Percentiles rank a stretch among this genome's conserved stretches.
Conservation (phyloP, 35 echinoderm and acorn worm species). For the Stichopus chloronotus region DNA sequence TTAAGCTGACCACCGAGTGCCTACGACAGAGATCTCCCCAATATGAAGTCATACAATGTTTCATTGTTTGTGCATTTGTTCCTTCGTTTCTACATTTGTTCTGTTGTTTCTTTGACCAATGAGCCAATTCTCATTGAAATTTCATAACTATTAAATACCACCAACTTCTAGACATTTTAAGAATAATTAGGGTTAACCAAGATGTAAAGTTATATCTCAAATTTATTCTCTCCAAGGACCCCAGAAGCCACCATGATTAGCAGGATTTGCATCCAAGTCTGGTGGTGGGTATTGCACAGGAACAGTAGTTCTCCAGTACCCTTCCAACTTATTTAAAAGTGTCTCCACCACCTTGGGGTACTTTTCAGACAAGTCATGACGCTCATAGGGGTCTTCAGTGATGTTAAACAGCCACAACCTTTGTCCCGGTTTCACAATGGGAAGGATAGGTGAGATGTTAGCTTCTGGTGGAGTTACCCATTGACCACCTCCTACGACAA, state of each 20-base stretch:
- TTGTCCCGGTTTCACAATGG: neutral
- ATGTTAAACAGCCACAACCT: constrained; percentile 64
- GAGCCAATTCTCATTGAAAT: too few species aligned
- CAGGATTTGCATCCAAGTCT: constrained; percentile 45
- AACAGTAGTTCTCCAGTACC: constrained; percentile 62
- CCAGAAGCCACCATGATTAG: constrained; percentile 55
- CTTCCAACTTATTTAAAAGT: constrained; percentile 46
- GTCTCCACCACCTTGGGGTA: constrained; percentile 56
- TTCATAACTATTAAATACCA: too few species aligned
- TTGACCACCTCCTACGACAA: constrained; percentile 2
- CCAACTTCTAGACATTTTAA: too few species aligned
- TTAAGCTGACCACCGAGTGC: too few species aligned
- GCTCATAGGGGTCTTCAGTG: constrained; percentile 59
- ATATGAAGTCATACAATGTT: too few species aligned
- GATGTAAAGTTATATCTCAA: too few species aligned
- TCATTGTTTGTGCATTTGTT: too few species aligned
- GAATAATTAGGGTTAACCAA: too few species aligned
- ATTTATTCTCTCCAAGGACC: constrained; percentile 50
- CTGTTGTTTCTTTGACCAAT: too few species aligned
- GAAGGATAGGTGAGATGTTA: neutral
- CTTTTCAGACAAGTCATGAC: constrained; percentile 50
- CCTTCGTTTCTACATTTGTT: too few species aligned
- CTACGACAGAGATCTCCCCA: too few species aligned
- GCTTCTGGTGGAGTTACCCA: constrained; percentile 54
- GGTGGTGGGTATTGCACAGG: constrained; percentile 49